Percentiles rank a stretch among this genome's conserved stretches.
These are phyloP conservation scores for Crax fasciolata DNA, from an alignment of 2,797 vertebrate species.

Conservation along the genomic window DNA sequence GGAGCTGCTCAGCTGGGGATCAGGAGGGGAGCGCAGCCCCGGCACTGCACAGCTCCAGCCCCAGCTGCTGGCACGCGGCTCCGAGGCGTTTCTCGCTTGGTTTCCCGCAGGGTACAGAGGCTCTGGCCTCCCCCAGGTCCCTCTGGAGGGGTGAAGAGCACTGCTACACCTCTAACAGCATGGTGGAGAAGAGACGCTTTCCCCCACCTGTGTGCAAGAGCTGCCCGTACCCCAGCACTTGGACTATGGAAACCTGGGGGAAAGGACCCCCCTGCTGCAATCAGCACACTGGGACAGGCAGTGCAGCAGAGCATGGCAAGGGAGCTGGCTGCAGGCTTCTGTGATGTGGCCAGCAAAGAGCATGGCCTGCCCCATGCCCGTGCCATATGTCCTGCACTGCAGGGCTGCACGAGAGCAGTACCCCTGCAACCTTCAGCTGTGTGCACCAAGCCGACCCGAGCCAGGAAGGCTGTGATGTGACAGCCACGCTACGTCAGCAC, in stretches of 20 bases:
- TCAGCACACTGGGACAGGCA: neutral
- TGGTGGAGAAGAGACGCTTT: fast-evolving
- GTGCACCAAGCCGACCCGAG: neutral
- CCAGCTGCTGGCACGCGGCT: neutral
- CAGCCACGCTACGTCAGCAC: neutral
- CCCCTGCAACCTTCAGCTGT: fast-evolving
- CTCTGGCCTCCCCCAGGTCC: neutral
- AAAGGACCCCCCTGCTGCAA: neutral
- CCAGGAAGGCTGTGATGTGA: neutral
- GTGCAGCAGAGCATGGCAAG: neutral
- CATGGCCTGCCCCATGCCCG: fast-evolving
- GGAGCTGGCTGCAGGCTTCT: neutral
- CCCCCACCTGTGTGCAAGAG: neutral
- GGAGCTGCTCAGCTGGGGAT: neutral
- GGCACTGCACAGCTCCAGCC: neutral
- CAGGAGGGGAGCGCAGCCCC: neutral
- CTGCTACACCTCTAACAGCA: fast-evolving
- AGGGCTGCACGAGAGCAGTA: neutral
- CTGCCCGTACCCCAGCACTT: neutral
- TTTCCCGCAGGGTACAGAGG: neutral
- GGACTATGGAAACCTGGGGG: neutral
- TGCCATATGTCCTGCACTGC: fast-evolving
- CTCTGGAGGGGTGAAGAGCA: neutral
- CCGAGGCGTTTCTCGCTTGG: fast-evolving
- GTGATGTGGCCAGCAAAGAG: neutral